Conservation (phyloP, 2,888 invertebrate species). For the Clusia tigrina region DNA sequence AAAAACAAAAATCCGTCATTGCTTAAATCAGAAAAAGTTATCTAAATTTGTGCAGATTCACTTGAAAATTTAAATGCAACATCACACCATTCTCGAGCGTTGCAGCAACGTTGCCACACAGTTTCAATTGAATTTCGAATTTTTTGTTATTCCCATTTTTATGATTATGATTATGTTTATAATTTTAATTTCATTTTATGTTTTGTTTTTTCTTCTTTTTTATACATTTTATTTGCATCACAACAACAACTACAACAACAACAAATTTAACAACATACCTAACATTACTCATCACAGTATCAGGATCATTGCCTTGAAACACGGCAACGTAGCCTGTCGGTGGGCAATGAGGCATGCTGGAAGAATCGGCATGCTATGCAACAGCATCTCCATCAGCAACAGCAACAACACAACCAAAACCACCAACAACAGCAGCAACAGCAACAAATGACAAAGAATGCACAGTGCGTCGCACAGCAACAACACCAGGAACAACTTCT, state of each 20-base stretch:
- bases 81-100: background rate
- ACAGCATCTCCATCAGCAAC: constrained; percentile 37
- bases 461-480: constrained; percentile 28
- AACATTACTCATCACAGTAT: constrained; percentile 44
- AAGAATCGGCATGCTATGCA: constrained; percentile 55
- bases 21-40: too few species aligned
- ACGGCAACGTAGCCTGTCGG: constrained; percentile 63
- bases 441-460: constrained; percentile 11
- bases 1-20: too few species aligned
- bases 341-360: constrained; percentile 63
- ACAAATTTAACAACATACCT: constrained; percentile 21
- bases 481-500: constrained; percentile 46
- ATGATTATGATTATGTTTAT: constrained; percentile 40
- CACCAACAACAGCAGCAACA: constrained; percentile 31
- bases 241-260: constrained; percentile 24
- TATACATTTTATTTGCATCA: constrained; percentile 34
- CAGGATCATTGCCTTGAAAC: constrained; percentile 62
- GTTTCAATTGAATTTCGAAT: too few species aligned
- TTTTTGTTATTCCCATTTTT: constrained; percentile 33
- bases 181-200: constrained; percentile 30
- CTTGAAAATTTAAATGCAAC: too few species aligned
- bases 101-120: constrained; percentile 11
- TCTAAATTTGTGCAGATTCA: too few species aligned
- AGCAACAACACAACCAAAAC: constrained; percentile 34
- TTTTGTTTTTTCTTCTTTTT: constrained; percentile 30